These are phyloP conservation scores for Tolypeutes matacus DNA, from an alignment of 2,797 vertebrate species.

Conservation along the genomic window DNA sequence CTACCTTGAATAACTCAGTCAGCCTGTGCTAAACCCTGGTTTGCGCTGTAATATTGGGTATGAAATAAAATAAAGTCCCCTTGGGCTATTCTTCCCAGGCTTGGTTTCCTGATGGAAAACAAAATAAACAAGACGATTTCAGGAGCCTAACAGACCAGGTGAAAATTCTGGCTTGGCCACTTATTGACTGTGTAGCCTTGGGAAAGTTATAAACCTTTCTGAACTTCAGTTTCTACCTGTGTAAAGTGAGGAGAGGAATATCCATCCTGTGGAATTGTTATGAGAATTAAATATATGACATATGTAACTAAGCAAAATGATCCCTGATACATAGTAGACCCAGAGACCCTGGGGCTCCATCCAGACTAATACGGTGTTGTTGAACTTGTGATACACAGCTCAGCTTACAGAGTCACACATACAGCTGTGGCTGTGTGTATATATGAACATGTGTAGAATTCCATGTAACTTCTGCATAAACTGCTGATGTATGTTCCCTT, in stretches of 20 bases:
- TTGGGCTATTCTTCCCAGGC: not conserved
- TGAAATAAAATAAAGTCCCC: conserved; percentile 2
- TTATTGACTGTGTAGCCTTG: not conserved
- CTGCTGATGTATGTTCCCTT: not conserved
- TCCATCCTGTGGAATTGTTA: conserved; percentile 38
- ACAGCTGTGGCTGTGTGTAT: not conserved
- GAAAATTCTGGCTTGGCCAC: not conserved
- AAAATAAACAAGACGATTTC: not conserved
- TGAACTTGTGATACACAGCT: not conserved
- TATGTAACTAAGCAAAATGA: not conserved
- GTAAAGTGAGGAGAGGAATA: not conserved
- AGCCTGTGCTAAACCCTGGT: not conserved
- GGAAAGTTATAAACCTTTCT: not conserved
- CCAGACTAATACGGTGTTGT: not conserved
- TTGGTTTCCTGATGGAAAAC: not conserved
- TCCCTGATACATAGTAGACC: not conserved
- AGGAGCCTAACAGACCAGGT: not conserved
- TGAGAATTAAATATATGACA: conserved; percentile 44
- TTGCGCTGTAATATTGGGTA: not conserved
- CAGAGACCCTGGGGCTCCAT: not conserved
- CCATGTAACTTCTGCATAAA: not conserved
- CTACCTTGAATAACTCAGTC: not conserved
- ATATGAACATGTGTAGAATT: conserved; percentile 19
- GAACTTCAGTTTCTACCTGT: not conserved
- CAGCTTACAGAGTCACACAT: not conserved